Evolutionary conservation across 2,797 vertebrate genomes (phyloP).

Genomic region (Clarias laeviceps): DNA sequence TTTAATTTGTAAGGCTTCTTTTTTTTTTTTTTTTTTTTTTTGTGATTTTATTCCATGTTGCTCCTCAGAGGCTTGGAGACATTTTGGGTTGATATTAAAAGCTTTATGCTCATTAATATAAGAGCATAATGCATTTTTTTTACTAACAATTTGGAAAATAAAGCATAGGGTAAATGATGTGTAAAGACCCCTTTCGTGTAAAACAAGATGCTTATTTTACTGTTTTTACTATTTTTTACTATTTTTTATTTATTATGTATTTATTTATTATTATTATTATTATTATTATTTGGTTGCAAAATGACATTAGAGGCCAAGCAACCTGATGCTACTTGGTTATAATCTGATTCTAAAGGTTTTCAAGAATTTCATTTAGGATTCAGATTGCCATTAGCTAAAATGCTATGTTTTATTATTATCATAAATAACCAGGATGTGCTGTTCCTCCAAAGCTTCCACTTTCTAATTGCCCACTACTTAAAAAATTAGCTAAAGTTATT

Average conservation of each 20-base stretch:
- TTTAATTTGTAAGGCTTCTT: slow-evolving; percentile 45
- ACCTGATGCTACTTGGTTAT: background rate
- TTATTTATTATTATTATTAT: too few species aligned
- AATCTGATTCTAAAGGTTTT: background rate
- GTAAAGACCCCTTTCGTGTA: background rate
- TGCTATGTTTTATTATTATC: background rate
- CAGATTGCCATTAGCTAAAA: background rate
- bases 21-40: slow-evolving; percentile 22
- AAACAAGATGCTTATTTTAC: background rate
- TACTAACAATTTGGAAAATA: background rate
- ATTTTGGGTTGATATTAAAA: too few species aligned
- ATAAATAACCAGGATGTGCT: background rate
- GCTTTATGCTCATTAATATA: background rate
- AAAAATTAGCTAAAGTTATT: background rate
- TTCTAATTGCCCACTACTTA: background rate
- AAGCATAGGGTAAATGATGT: background rate
- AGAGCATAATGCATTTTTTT: background rate
- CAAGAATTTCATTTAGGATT: background rate
- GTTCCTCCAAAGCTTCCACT: background rate
- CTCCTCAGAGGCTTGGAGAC: background rate
- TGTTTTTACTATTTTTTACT: too few species aligned
- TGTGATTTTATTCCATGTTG: background rate
- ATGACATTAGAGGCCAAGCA: background rate
- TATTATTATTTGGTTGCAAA: background rate
- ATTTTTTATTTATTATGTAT: too few species aligned